Percentiles rank a stretch among this genome's conserved stretches.
These are phyloP conservation scores for Kryphioiulus occultus DNA, from an alignment of 2,888 invertebrate species.

Conservation along the genomic window DNA sequence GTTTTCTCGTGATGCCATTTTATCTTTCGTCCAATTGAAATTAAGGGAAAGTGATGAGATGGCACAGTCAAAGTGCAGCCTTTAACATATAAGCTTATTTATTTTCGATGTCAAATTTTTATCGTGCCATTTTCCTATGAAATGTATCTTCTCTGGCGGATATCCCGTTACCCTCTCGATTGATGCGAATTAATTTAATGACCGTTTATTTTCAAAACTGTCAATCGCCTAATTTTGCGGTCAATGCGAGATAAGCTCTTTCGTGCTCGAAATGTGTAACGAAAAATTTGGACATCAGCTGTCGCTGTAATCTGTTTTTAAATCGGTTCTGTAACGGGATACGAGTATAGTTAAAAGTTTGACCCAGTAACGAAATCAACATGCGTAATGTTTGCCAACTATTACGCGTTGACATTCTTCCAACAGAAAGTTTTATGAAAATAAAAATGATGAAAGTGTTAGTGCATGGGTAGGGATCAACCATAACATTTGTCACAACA, in stretches of 20 bases:
- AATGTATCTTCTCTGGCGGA: not conserved
- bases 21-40: too few species aligned
- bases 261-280: not conserved
- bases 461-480: too few species aligned
- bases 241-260: not conserved
- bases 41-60: too few species aligned
- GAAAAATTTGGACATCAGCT: not conserved
- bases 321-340: not conserved
- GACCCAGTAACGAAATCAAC: not conserved
- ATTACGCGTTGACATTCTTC: not conserved
- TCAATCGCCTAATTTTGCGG: not conserved
- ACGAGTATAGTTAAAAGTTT: not conserved
- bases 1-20: too few species aligned
- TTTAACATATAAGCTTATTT: too few species aligned
- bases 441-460: not conserved
- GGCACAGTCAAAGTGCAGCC: too few species aligned
- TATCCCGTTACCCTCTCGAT: not conserved
- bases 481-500: too few species aligned
- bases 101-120: too few species aligned
- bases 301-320: not conserved
- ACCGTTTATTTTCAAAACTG: not conserved
- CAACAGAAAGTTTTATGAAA: not conserved
- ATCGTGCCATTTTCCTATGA: not conserved
- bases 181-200: not conserved
- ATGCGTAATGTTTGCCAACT: not conserved